Percentiles rank a stretch among this genome's conserved stretches.
Conservation (phyloP, 2,113 vertebrate genomes). For the Syrrhaptes paradoxus region DNA sequence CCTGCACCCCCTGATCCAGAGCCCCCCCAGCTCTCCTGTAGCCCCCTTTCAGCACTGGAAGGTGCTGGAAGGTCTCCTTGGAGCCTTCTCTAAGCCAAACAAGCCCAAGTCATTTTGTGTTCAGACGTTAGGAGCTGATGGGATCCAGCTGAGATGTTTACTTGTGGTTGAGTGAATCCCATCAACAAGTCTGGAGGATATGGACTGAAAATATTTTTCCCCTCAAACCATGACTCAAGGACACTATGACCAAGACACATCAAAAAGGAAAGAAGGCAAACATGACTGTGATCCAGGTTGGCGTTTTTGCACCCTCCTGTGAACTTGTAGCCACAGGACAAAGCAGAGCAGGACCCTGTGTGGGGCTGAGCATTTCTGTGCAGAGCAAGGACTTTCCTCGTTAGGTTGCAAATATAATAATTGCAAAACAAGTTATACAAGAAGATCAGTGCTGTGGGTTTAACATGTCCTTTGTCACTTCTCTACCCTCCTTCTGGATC, state of each 20-base stretch:
- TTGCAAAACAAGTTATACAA: neutral
- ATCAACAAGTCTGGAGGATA: neutral
- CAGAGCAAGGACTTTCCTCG: neutral
- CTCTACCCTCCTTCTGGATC: neutral
- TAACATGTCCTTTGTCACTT: neutral
- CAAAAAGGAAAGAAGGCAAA: neutral
- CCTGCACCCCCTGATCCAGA: too few relatives aligned
- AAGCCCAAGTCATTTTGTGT: neutral
- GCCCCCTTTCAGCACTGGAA: too few relatives aligned
- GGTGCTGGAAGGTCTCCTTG: too few relatives aligned
- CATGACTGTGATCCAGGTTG: neutral
- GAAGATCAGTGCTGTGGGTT: neutral
- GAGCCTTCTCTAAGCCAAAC: too few relatives aligned
- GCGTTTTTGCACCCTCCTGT: neutral
- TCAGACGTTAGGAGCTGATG: neutral
- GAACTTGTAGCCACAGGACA: neutral
- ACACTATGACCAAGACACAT: neutral
- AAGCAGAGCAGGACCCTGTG: neutral
- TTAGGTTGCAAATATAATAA: neutral
- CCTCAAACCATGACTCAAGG: neutral
- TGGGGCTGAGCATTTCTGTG: neutral
- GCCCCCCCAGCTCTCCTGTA: too few relatives aligned
- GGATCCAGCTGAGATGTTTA: neutral
- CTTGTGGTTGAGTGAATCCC: neutral
- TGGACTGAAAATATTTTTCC: neutral